phyloP scores from a whole-genome alignment of 2,888 invertebrate species.

The Lasioglossum marginatum region DNA sequence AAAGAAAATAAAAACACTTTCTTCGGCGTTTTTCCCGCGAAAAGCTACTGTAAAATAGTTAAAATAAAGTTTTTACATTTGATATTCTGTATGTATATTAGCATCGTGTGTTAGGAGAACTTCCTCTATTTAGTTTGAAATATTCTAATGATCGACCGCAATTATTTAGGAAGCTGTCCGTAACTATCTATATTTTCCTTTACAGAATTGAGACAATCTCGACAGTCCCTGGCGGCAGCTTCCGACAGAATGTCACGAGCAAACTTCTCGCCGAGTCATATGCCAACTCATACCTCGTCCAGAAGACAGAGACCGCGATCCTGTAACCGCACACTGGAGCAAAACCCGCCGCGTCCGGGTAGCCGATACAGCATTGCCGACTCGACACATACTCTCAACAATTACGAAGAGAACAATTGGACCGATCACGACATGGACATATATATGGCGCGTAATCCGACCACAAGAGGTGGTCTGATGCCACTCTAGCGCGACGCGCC shows the following conservation, averaged over 20 bases:
- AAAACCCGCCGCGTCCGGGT: slow-evolving; percentile 88
- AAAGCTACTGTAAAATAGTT: too few relatives aligned
- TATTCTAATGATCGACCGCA: not conserved
- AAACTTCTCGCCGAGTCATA: slow-evolving; percentile 88
- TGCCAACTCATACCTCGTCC: slow-evolving; percentile 85
- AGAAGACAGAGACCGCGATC: slow-evolving; percentile 91
- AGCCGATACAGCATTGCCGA: slow-evolving; percentile 93
- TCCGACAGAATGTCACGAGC: slow-evolving; percentile 93
- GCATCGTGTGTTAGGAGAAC: not conserved
- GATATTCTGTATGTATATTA: too few relatives aligned
- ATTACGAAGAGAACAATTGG: slow-evolving; percentile 96
- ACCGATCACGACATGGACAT: slow-evolving; percentile 98
- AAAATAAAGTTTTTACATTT: too few relatives aligned
- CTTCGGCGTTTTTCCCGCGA: too few relatives aligned
- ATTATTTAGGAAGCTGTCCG: not conserved
- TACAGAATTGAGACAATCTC: slow-evolving; percentile 93
- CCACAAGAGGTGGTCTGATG: slow-evolving; percentile 93
- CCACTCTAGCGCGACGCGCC: slow-evolving; percentile 87
- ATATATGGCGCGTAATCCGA: slow-evolving; percentile 96
- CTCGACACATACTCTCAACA: slow-evolving; percentile 92
- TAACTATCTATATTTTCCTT: not conserved
- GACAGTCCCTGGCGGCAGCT: slow-evolving; percentile 93
- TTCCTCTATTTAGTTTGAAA: not conserved
- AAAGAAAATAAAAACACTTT: too few relatives aligned
- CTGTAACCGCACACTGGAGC: slow-evolving; percentile 89